Percentiles rank a stretch among this genome's conserved stretches.
These are phyloP conservation scores for Saimiri boliviensis DNA, from an alignment of 2,113 vertebrate species.

Conservation along the genomic window DNA sequence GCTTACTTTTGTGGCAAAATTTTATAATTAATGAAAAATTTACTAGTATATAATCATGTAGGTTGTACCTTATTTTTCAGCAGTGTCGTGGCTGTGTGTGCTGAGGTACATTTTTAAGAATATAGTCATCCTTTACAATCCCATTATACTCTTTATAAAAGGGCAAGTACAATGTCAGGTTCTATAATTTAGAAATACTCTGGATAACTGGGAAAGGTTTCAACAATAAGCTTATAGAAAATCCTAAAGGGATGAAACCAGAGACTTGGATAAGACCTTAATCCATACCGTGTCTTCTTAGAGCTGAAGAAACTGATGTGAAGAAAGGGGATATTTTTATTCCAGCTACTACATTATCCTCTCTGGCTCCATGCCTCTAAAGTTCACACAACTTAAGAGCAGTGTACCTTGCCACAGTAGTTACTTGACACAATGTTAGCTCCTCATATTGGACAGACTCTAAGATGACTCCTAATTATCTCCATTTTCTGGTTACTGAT, in stretches of 20 bases:
- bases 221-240: background rate
- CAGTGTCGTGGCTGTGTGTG: background rate
- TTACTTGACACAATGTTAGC: background rate
- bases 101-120: background rate
- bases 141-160: background rate
- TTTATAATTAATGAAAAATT: background rate
- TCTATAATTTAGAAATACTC: background rate
- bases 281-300: background rate
- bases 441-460: background rate
- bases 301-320: background rate
- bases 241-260: background rate
- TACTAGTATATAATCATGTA: background rate
- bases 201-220: background rate
- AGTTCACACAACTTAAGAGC: background rate
- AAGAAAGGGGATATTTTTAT: background rate
- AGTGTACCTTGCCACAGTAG: background rate
- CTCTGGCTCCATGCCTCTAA: background rate
- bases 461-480: background rate
- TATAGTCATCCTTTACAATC: background rate
- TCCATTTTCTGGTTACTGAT: background rate
- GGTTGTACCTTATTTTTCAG: background rate
- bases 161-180: background rate
- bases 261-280: background rate
- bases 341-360: background rate
- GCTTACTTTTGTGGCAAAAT: background rate